These are phyloP conservation scores for Pholis gunnellus DNA, from an alignment of 2,113 vertebrate species.

Conservation along the genomic window DNA sequence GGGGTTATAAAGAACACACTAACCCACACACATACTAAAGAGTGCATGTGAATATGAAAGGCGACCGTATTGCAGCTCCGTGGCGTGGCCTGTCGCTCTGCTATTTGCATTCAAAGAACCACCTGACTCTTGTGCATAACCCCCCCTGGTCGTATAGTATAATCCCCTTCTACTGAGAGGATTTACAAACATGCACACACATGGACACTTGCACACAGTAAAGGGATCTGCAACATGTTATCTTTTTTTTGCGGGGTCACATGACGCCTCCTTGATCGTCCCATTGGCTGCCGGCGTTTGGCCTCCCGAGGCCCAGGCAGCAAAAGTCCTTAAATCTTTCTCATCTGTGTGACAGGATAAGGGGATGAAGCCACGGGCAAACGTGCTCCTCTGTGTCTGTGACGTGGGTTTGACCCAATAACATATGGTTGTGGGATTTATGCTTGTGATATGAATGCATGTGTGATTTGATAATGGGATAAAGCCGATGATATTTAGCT, in stretches of 20 bases:
- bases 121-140: conserved; percentile 46
- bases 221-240: conserved; percentile 39
- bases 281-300: not conserved
- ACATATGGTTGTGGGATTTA: conserved; percentile 12
- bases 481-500: conserved; percentile 13
- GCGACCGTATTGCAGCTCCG: conserved; percentile 7
- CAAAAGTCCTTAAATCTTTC: conserved; percentile 40
- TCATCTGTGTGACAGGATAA: conserved; percentile 52
- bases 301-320: not conserved
- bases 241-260: conserved; percentile 1
- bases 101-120: conserved; percentile 61
- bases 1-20: not conserved
- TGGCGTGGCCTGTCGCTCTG: not conserved
- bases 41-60: not conserved
- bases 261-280: not conserved
- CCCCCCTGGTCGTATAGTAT: conserved; percentile 15
- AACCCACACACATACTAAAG: not conserved
- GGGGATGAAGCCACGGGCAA: conserved; percentile 29
- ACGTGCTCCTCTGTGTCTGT: not conserved
- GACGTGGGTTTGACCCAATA: not conserved
- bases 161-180: conserved; percentile 49
- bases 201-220: conserved; percentile 6
- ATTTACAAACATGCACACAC: conserved; percentile 35
- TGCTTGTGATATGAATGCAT: conserved; percentile 2
- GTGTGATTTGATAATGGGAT: conserved; percentile 34